A percentile compares a stretch with the other conserved stretches of the same genome.
Conservation (phyloP, 92 coral and sea anemone species). For the Nematostella vectensis region DNA sequence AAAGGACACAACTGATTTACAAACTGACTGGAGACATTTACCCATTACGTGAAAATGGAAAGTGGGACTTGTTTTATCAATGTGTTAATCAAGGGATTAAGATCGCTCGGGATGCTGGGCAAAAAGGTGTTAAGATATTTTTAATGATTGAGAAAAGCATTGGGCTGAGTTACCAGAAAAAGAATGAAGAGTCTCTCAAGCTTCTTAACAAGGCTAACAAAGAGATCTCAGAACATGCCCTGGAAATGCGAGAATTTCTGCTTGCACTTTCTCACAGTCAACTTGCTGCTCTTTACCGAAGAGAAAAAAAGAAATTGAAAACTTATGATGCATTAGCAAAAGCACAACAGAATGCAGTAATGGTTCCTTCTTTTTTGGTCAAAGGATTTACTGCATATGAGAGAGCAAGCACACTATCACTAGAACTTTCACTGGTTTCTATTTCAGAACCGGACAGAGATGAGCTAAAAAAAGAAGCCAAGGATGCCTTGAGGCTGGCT, state of each 20-base stretch:
- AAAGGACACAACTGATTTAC: slow-evolving; percentile 8
- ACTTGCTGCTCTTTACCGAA: slow-evolving; percentile 43
- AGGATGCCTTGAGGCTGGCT: slow-evolving; percentile 20
- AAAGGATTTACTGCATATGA: slow-evolving; percentile 39
- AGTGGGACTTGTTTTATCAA: slow-evolving; percentile 25
- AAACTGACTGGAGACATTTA: slow-evolving; percentile 21
- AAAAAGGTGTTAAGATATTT: slow-evolving; percentile 13
- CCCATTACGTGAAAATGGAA: slow-evolving; percentile 60
- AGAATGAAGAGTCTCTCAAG: slow-evolving; percentile 12
- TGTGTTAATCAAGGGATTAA: not conserved
- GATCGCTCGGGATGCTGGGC: not conserved
- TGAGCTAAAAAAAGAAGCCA: slow-evolving; percentile 3
- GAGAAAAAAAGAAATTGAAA: slow-evolving; percentile 29
- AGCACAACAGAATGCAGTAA: slow-evolving; percentile 27
- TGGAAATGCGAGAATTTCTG: slow-evolving; percentile 12
- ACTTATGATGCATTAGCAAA: slow-evolving; percentile 10
- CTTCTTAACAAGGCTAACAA: slow-evolving; percentile 16
- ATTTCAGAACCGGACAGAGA: not conserved
- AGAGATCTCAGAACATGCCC: slow-evolving; percentile 8
- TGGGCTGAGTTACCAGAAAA: slow-evolving; percentile 33
- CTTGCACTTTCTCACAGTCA: slow-evolving; percentile 24
- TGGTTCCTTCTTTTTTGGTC: slow-evolving; percentile 12
- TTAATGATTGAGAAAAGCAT: slow-evolving; percentile 33
- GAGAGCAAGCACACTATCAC: slow-evolving; percentile 42
- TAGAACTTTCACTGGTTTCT: not conserved